Evolutionary conservation across 1,140 invertebrate genomes (phyloP).

Genomic region (Diploscapter pachys): DNA sequence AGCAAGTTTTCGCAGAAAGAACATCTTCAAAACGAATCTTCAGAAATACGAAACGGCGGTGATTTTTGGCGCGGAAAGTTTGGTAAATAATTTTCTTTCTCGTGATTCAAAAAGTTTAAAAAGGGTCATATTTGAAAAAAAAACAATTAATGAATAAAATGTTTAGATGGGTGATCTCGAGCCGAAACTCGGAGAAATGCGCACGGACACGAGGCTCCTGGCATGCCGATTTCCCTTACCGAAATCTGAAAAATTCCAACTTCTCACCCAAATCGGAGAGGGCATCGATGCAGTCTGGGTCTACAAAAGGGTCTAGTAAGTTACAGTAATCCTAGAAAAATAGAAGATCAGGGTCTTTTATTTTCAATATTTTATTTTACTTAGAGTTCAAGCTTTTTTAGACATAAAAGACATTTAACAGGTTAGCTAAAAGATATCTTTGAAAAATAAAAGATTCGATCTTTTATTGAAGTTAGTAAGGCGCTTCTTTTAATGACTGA

Average conservation of each 20-base stretch:
- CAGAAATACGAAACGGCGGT: constrained; percentile 45
- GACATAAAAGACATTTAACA: too few relatives aligned
- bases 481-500: too few relatives aligned
- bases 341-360: too few relatives aligned
- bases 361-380: too few relatives aligned
- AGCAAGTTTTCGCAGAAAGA: neutral
- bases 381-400: too few relatives aligned
- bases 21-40: constrained; percentile 53
- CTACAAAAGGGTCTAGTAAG: constrained; percentile 33
- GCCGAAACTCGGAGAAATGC: constrained; percentile 51
- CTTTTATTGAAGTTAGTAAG: too few relatives aligned
- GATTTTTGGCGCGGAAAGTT: constrained; percentile 53
- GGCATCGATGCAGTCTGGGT: constrained; percentile 56
- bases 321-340: constrained; percentile 39
- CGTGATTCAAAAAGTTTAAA: constrained; percentile 6
- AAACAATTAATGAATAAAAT: constrained; percentile 9
- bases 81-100: constrained; percentile 36
- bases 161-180: constrained; percentile 45
- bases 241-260: constrained; percentile 28
- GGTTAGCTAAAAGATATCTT: too few relatives aligned
- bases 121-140: constrained; percentile 5
- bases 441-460: too few relatives aligned
- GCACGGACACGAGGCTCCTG: constrained; percentile 41
- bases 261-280: constrained; percentile 40
- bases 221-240: constrained; percentile 53